Conservation (phyloP, 2,113 vertebrate genomes). For the Bubo scandiacus region DNA sequence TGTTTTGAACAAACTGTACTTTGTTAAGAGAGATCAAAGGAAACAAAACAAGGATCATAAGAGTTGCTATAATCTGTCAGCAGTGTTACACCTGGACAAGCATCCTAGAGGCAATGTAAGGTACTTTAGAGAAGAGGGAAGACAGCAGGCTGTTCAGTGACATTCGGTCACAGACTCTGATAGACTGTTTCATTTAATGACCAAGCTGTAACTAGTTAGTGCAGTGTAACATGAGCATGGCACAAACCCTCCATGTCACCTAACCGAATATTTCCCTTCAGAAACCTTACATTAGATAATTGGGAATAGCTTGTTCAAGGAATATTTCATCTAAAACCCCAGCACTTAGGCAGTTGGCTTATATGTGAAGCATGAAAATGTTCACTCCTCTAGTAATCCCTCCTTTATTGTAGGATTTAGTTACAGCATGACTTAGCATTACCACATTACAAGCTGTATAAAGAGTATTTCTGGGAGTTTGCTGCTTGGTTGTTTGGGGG, state of each 20-base stretch:
- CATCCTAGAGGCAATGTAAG: not conserved
- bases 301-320: not conserved
- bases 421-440: not conserved
- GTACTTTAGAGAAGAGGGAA: not conserved
- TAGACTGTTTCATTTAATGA: not conserved
- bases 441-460: not conserved
- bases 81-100: not conserved
- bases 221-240: not conserved
- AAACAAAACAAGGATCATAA: not conserved
- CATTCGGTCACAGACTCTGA: not conserved
- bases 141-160: not conserved
- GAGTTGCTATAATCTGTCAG: not conserved
- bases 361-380: not conserved
- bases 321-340: not conserved
- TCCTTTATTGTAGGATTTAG: not conserved
- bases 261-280: not conserved
- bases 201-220: not conserved
- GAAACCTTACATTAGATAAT: not conserved
- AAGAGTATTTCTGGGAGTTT: not conserved
- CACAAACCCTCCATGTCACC: not conserved
- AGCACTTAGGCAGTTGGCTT: not conserved
- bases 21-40: not conserved
- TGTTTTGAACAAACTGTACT: not conserved
- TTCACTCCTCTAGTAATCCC: not conserved
- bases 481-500: not conserved